These are phyloP conservation scores for Scolopax rusticola DNA, from an alignment of 2,797 vertebrate species.

Conservation along the genomic window DNA sequence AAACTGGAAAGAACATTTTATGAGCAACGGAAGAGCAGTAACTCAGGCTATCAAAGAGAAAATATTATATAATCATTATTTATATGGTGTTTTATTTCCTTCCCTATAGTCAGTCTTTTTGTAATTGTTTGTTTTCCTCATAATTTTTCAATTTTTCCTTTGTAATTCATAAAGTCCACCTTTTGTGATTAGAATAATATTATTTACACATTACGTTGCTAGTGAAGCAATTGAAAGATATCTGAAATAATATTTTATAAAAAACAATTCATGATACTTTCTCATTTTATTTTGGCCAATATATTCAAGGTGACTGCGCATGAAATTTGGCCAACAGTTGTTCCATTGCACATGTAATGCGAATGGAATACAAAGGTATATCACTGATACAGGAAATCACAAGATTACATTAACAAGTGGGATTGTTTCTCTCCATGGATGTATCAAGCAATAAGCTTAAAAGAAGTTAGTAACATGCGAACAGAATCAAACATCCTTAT, in stretches of 20 bases:
- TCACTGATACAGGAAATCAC: not conserved
- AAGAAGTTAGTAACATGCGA: not conserved
- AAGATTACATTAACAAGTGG: not conserved
- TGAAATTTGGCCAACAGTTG: not conserved
- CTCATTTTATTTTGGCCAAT: not conserved
- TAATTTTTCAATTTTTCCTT: not conserved
- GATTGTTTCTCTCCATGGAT: not conserved
- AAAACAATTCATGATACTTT: not conserved
- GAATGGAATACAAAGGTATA: not conserved
- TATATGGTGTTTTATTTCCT: not conserved
- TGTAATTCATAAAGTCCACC: not conserved
- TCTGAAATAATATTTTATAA: not conserved
- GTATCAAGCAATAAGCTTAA: not conserved
- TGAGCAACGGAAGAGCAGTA: not conserved
- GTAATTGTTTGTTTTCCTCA: not conserved
- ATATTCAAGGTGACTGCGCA: not conserved
- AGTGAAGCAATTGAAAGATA: not conserved
- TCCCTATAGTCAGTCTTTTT: not conserved
- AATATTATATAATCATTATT: not conserved
- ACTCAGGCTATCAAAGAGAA: not conserved
- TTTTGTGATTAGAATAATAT: not conserved
- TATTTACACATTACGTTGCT: not conserved
- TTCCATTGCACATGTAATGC: not conserved
- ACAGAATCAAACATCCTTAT: not conserved
- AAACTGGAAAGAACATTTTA: conserved; percentile 8